Percentiles rank a stretch among this genome's conserved stretches.
These are phyloP conservation scores for Tridacna gigas DNA, from an alignment of 2,888 invertebrate species.

Conservation along the genomic window DNA sequence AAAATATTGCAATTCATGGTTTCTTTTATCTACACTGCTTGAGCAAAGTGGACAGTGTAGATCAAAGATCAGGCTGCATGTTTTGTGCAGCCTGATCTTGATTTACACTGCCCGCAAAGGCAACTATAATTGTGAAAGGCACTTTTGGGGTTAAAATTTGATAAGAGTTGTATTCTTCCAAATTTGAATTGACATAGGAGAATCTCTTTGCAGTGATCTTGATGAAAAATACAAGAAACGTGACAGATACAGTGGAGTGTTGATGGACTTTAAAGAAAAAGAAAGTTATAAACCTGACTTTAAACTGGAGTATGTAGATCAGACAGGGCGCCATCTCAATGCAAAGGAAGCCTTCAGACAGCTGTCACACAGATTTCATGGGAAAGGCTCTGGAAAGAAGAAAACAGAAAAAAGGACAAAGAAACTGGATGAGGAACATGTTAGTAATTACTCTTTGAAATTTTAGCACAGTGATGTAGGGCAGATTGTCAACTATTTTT, in stretches of 20 bases:
- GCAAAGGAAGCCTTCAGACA: constrained; percentile 98
- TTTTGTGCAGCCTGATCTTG: too few species aligned
- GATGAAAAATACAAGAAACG: constrained; percentile 84
- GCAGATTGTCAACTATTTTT: too few species aligned
- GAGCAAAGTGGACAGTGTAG: too few species aligned
- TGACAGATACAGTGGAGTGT: constrained; percentile 88
- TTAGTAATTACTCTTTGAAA: constrained; percentile 77
- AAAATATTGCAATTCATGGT: too few species aligned
- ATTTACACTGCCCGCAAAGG: too few species aligned
- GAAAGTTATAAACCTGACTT: constrained; percentile 95
- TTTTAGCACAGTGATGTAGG: neutral
- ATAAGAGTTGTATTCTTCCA: neutral
- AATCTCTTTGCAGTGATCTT: constrained; percentile 79
- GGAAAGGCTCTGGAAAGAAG: constrained; percentile 99
- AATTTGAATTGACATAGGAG: neutral
- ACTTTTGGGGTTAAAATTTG: neutral
- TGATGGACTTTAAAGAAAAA: constrained; percentile 96
- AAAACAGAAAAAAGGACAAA: constrained; percentile 98
- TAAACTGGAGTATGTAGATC: constrained; percentile 98
- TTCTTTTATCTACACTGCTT: too few species aligned
- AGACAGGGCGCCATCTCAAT: constrained; percentile 95
- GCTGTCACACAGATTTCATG: constrained; percentile 99
- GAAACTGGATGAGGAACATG: constrained; percentile 96
- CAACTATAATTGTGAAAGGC: too few species aligned
- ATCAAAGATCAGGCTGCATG: too few species aligned